A percentile compares a stretch with the other conserved stretches of the same genome.
Evolutionary conservation across 2,113 vertebrate genomes (phyloP).

Genomic region (Eupsittula cactorum): DNA sequence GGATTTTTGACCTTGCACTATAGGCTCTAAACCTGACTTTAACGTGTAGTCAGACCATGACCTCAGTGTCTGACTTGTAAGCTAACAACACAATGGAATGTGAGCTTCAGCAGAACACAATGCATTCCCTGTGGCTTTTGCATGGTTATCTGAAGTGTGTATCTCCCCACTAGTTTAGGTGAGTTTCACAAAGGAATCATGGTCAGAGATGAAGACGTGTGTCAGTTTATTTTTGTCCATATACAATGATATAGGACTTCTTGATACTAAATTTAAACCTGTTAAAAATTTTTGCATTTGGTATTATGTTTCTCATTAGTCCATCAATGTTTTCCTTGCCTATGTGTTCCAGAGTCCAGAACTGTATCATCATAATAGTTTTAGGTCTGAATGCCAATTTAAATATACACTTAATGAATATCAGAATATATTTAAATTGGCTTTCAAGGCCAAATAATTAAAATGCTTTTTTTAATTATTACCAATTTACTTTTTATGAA

Average conservation of each 20-base stretch:
- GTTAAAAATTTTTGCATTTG: accelerated
- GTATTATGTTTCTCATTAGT: background rate
- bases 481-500: background rate
- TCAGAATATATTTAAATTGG: background rate
- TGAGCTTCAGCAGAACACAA: background rate
- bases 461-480: background rate
- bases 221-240: background rate
- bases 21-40: background rate
- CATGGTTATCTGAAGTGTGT: background rate
- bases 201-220: background rate
- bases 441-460: background rate
- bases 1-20: background rate
- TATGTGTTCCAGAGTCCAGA: background rate
- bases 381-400: background rate
- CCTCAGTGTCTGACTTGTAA: background rate
- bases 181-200: background rate
- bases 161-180: background rate
- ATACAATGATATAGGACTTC: background rate
- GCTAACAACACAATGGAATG: background rate
- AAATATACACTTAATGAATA: background rate
- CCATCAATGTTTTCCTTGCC: background rate
- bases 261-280: background rate
- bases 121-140: background rate
- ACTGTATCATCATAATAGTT: background rate
- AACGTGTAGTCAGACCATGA: background rate